Evolutionary conservation across 2,888 invertebrate genomes (phyloP), one percentile per base, ranked within the genome.

Genomic region (Scotopteryx bipunctaria): DNA sequence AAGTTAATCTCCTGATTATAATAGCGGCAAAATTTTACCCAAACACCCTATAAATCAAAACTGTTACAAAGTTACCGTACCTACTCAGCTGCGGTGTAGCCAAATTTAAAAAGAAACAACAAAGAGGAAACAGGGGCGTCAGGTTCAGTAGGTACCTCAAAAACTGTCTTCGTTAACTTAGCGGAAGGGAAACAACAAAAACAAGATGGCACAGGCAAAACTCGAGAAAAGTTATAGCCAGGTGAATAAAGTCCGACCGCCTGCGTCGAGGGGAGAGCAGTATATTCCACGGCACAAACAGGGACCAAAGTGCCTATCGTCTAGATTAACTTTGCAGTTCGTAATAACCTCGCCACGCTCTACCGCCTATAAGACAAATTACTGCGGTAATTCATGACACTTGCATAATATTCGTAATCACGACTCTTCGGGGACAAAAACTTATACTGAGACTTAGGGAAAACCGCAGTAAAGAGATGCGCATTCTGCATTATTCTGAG

Each of bases 111-210:
- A 58, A 37, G 38, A 48, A 54, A 47, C 35, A 59, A 55, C 55
- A 56, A 57, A 54, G 37, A 21, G 21, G 36, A 51, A 60, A 59
- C 46, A 44, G 23, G 14, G 49, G 51, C 55, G 50, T 52, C 56
- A 35, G 45, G 42, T 55, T 58, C 55, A 53, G 58, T 51, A n/a
- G n/a, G n/a, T n/a, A 49, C 59, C 51, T 59, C 51, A 42, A 54
- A 60, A 60, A 59, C 53, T 58, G 42, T 45, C 57, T 60, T 60
- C 52, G 55, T 60, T 50, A 60, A 58, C 48, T 58, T 51, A 54
- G 57, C 53, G 46, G 58, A 63, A 60, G 56, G 58, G 57, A 58
- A 62, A 60, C 59, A 62, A 63, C 58, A 60, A 63, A 63, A 63
- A 63, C 63, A 63, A 63, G 60, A 59, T 60, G 63, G 63, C 56